Percentiles rank a stretch among this genome's conserved stretches.
These are phyloP conservation scores for Agapornis canus DNA, from an alignment of 2,797 vertebrate species.

Conservation along the genomic window DNA sequence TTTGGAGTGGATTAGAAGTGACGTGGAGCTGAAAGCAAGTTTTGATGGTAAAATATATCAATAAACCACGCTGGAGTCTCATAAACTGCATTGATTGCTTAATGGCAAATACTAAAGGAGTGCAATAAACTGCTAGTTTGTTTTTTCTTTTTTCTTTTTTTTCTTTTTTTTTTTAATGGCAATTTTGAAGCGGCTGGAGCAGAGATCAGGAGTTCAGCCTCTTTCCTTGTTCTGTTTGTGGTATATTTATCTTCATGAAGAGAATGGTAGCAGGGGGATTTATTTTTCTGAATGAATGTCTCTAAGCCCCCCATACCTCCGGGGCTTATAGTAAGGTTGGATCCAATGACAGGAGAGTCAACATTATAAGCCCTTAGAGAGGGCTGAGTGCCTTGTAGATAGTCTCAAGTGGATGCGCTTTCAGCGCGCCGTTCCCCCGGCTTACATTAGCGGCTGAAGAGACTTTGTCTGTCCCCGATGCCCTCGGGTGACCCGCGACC, in stretches of 20 bases:
- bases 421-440: slow-evolving; percentile 79
- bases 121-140: slow-evolving; percentile 3
- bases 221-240: slow-evolving; percentile 76
- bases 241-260: slow-evolving; percentile 71
- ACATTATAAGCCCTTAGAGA: slow-evolving; percentile 80
- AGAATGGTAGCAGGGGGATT: slow-evolving; percentile 73
- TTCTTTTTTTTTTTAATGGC: background rate
- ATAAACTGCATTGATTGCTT: background rate
- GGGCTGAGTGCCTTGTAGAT: slow-evolving; percentile 79
- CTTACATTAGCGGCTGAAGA: slow-evolving; percentile 79
- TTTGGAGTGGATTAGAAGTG: background rate
- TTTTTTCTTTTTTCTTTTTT: too few relatives aligned
- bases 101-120: slow-evolving; percentile 15
- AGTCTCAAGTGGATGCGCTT: slow-evolving; percentile 85
- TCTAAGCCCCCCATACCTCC: slow-evolving; percentile 76
- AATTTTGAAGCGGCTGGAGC: slow-evolving; percentile 49
- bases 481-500: slow-evolving; percentile 83
- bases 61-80: slow-evolving; percentile 12
- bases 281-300: slow-evolving; percentile 75
- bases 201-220: slow-evolving; percentile 84
- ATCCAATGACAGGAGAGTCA: slow-evolving; percentile 83
- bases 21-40: background rate
- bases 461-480: slow-evolving; percentile 75
- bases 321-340: slow-evolving; percentile 81
- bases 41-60: slow-evolving; percentile 13